Base-by-base conservation (phyloP, 2,888 invertebrate species). In the Agrilus mali region DNA sequence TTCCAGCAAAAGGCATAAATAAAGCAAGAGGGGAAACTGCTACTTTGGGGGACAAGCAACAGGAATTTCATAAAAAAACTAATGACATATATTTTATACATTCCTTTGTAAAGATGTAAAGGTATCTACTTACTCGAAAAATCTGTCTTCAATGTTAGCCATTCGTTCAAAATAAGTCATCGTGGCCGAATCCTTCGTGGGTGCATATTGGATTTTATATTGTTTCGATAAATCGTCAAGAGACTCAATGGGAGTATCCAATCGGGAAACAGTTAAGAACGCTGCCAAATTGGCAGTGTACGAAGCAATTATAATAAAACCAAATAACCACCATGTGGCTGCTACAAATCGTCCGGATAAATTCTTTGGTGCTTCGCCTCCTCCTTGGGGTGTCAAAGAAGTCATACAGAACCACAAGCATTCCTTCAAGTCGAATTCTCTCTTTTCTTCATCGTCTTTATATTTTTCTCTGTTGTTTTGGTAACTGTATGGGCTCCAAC, bases 361-460 rank as follows among this genome's bases (percentile, higher is more conserved):
- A 65, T 96, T 96, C 65, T 94, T 93, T 0, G 95, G 95, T 0
- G 94, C 94, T 65, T 95, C 94, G 1, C 94, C 94, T 0, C 94
- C 94, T 0, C 94, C 93, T 66, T 86, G 79, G 0, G 97, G 97
- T 0, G 96, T 97, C 14, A 97, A 68, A 32, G 95, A 96, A 34
- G 96, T 96, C 93, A 97, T 94, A 60, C 96, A 96, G 65, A 97
- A 97, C 96, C 96, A 97, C 0, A 97, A 74, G 59, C 95, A 95
- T 66, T 97, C 97, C 63, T 94, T 95, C 32, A 97, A 67, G 36
- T 86, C 90, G 60, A 97, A 97, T 60, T 93, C 89, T 4, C 96
- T 72, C 60, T 94, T 94, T 59, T 94, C 94, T 53, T 90, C 89
- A 53, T 93, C 92, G 44, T 92, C 85, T 60, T 84, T 86, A 61